A percentile compares a stretch with the other conserved stretches of the same genome.
Conservation (phyloP, 2,797 vertebrate species). For the Rhyacichthys aspro region DNA sequence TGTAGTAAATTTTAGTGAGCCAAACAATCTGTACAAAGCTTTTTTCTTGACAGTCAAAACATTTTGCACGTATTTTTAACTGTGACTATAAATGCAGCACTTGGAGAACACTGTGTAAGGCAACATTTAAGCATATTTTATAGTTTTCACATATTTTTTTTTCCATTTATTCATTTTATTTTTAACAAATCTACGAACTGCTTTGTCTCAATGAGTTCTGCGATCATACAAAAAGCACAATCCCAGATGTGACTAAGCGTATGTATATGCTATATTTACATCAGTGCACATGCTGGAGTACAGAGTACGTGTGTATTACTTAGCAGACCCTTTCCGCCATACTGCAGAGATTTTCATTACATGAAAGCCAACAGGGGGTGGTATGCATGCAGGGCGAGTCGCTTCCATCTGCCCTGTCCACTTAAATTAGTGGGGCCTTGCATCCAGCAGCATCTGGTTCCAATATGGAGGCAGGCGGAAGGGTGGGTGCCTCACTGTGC, state of each 20-base stretch:
- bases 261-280: constrained; percentile 9
- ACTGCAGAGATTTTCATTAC: constrained; percentile 79
- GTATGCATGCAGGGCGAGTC: constrained; percentile 81
- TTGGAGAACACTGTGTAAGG: background rate
- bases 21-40: constrained; percentile 15
- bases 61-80: background rate
- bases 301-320: constrained; percentile 46
- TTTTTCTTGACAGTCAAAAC: constrained; percentile 21
- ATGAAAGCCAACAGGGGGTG: constrained; percentile 85
- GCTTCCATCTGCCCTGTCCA: constrained; percentile 85
- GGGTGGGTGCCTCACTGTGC: constrained; percentile 85
- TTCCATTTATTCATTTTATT: background rate
- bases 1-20: constrained; percentile 38
- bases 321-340: constrained; percentile 70
- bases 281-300: constrained; percentile 37
- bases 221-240: constrained; percentile 25
- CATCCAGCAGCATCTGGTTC: constrained; percentile 87
- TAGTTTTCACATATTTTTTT: too few species aligned
- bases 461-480: constrained; percentile 86
- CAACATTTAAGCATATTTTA: background rate
- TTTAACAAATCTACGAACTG: constrained; percentile 21
- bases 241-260: constrained; percentile 1
- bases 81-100: background rate
- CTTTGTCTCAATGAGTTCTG: constrained; percentile 31
- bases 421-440: constrained; percentile 85